Conservation (phyloP, 1,140 invertebrate genomes). For the Copidosoma floridanum region DNA sequence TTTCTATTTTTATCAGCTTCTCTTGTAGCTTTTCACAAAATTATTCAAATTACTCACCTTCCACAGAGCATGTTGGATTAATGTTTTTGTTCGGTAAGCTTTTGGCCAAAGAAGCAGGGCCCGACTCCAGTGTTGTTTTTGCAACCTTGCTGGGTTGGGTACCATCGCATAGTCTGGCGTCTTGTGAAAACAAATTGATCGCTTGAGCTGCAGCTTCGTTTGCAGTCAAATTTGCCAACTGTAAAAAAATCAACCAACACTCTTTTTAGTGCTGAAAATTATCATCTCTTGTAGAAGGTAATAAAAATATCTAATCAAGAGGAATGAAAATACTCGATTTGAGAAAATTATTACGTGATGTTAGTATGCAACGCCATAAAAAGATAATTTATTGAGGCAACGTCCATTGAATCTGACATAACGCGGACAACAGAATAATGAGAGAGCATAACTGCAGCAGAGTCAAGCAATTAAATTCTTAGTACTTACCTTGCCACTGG, state of each 20-base stretch:
- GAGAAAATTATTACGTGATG: too few relatives aligned
- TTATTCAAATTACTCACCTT: slow-evolving; percentile 42
- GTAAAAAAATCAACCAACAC: slow-evolving; percentile 30
- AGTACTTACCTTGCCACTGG: slow-evolving; percentile 74
- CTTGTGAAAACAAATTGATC: slow-evolving; percentile 80
- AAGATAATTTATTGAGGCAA: too few relatives aligned
- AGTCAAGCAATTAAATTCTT: too few relatives aligned
- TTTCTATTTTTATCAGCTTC: too few relatives aligned
- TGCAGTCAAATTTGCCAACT: slow-evolving; percentile 72
- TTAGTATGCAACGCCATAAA: too few relatives aligned
- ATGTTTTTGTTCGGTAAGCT: slow-evolving; percentile 59
- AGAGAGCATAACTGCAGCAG: too few relatives aligned
- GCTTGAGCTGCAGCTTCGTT: slow-evolving; percentile 88
- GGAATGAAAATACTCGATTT: too few relatives aligned
- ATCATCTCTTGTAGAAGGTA: too few relatives aligned
- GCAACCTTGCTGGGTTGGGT: slow-evolving; percentile 71
- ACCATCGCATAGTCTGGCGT: slow-evolving; percentile 78
- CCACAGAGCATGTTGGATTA: slow-evolving; percentile 52
- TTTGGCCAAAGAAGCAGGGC: slow-evolving; percentile 58
- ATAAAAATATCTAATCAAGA: too few relatives aligned
- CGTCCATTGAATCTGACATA: too few relatives aligned
- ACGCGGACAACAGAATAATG: too few relatives aligned
- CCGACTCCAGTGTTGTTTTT: slow-evolving; percentile 58
- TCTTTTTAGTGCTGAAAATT: too few relatives aligned
- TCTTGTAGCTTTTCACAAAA: not conserved